Percentiles rank a stretch among this genome's conserved stretches.
These are phyloP conservation scores for Arremon aurantiirostris DNA, from an alignment of 2,797 vertebrate species.

Conservation along the genomic window DNA sequence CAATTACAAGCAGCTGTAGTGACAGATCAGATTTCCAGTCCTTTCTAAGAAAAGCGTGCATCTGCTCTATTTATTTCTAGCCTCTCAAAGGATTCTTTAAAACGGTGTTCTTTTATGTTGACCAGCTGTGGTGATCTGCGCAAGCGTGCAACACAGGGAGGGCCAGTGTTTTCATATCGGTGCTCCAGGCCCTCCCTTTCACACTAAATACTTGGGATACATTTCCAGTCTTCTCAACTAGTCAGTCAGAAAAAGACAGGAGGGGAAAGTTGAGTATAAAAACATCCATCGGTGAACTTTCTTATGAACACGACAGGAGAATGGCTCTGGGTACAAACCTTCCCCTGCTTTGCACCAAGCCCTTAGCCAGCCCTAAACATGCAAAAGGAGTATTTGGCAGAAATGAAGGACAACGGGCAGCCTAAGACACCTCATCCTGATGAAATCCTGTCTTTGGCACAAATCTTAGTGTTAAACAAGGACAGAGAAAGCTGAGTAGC, in stretches of 20 bases:
- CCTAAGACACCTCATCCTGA: background rate
- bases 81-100: slow-evolving; percentile 39
- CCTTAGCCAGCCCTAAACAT: background rate
- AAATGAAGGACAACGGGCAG: background rate
- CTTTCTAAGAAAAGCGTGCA: slow-evolving; percentile 54
- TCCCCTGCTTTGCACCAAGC: background rate
- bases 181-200: background rate
- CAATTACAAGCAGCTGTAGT: background rate
- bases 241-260: background rate
- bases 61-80: slow-evolving; percentile 52
- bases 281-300: accelerated
- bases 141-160: background rate
- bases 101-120: background rate
- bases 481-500: background rate
- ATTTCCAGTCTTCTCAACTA: background rate
- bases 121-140: background rate
- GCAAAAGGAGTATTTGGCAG: background rate
- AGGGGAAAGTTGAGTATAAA: background rate
- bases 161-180: background rate
- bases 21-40: background rate
- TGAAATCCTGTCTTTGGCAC: background rate
- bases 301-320: background rate
- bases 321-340: background rate
- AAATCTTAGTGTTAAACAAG: background rate
- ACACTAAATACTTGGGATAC: background rate